Evolutionary conservation across 2,797 vertebrate genomes (phyloP).

Genomic region (Protosalanx chinensis): DNA sequence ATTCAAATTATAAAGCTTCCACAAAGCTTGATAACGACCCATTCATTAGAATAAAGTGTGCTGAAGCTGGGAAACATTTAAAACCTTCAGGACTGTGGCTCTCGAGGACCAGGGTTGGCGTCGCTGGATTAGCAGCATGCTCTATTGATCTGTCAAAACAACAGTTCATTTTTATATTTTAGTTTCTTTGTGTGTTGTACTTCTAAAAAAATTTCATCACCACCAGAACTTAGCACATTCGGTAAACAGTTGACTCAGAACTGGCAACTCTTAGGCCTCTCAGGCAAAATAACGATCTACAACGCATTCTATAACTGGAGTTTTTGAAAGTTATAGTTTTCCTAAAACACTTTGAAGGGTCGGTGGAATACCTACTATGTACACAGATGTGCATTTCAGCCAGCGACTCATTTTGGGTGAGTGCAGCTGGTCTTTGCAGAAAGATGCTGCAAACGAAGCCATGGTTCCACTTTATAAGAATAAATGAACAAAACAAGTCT

Average conservation of each 20-base stretch:
- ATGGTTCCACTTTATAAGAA: slow-evolving; percentile 57
- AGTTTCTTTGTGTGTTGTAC: too few relatives aligned
- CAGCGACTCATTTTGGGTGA: slow-evolving; percentile 86
- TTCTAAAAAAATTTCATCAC: not conserved
- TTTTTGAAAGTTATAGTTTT: not conserved
- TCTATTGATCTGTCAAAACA: not conserved
- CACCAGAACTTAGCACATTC: too few relatives aligned
- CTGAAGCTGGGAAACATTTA: too few relatives aligned
- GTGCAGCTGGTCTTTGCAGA: slow-evolving; percentile 66
- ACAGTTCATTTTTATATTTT: not conserved
- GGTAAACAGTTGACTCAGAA: slow-evolving; percentile 28
- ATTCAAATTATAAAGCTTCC: too few relatives aligned
- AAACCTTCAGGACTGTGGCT: too few relatives aligned
- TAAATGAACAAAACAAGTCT: slow-evolving; percentile 27
- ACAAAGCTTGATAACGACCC: too few relatives aligned
- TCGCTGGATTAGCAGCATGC: too few relatives aligned
- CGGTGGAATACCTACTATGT: slow-evolving; percentile 81
- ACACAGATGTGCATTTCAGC: slow-evolving; percentile 86
- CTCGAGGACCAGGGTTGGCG: too few relatives aligned
- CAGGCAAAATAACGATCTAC: too few relatives aligned
- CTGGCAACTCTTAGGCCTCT: slow-evolving; percentile 18
- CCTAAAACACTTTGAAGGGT: not conserved
- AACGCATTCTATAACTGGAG: too few relatives aligned
- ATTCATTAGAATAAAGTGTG: too few relatives aligned
- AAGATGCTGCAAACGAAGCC: slow-evolving; percentile 65